Evolutionary conservation across 2,113 vertebrate genomes (phyloP), one percentile per base, ranked within the genome.

Genomic region (Mola mola): DNA sequence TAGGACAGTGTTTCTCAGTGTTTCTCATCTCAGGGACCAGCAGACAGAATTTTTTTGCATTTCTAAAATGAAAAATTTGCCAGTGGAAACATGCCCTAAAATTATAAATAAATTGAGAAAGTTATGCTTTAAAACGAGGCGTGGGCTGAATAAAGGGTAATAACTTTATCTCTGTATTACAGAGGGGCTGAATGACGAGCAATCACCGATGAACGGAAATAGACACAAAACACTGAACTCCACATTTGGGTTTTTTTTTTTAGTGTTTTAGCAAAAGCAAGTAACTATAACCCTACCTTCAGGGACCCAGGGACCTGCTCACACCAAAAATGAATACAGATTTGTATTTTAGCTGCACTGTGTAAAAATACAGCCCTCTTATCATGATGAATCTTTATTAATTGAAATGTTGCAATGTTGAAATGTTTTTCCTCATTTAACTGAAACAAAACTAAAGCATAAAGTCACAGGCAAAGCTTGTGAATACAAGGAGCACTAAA

Each of bases 251-350:
- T n/a, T n/a, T n/a, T n/a, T 77, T 49, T 69, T 22, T 49, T 79
- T 71, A 57, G 55, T 83, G 57, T 73, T 70, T 67, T 81, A 72
- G 72, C 59, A 82, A 78, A 65, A 25, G 55, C 0, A 22, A 38
- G 55, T 26, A 47, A 56, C 47, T 70, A 56, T 83, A 66, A 79
- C 74, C 70, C 68, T 36, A 24, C 68, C 79, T 64, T 77, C 47
- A 66, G 79, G 79, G 79, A 77, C 38, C 43, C 47, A 66, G 79
- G 79, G 79, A 77, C 38, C 43, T n/a, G n/a, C 48, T 80, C 57
- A 77, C 62, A 56, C 68, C 22, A 58, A 64, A 67, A 76, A 78
- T 71, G 65, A 64, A 9, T n/a, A n/a, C 56, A 56, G 60, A 69
- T 72, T 78, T 43, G 71, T 57, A 57, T 74, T 50, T 31, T 70